A percentile compares a stretch with the other conserved stretches of the same genome.
Conservation (phyloP, 1,140 invertebrate species). For the Orchestia grillus region DNA sequence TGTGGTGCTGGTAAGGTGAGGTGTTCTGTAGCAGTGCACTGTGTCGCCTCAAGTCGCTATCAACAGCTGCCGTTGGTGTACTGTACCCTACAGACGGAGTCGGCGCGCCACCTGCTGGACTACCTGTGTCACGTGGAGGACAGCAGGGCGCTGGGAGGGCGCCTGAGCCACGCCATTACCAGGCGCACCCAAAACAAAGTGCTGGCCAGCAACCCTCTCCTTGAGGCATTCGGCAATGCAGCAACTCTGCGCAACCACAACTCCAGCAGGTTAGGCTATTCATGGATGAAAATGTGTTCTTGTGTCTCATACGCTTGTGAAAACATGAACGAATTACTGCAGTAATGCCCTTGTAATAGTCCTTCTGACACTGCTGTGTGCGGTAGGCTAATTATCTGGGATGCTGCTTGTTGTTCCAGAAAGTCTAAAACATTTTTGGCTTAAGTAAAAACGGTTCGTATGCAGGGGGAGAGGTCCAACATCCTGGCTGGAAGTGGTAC, state of each 20-base stretch:
- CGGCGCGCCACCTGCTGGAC: conserved; percentile 64
- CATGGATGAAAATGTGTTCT: not conserved
- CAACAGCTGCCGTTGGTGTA: too few species aligned
- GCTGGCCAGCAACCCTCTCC: conserved; percentile 93
- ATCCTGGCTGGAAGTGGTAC: not conserved
- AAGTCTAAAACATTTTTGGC: not conserved
- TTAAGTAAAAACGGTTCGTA: not conserved
- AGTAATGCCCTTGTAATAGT: not conserved
- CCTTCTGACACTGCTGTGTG: not conserved
- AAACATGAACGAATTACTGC: not conserved
- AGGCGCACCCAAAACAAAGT: conserved; percentile 83
- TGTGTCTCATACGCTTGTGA: not conserved
- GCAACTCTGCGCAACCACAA: conserved; percentile 97
- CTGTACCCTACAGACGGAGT: conserved; percentile 60
- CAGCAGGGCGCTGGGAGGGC: not conserved
- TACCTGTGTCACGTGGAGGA: conserved; percentile 64
- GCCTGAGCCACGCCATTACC: conserved; percentile 55
- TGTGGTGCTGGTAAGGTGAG: too few species aligned
- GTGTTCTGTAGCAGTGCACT: too few species aligned
- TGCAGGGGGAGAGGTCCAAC: not conserved
- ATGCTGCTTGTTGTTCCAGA: not conserved
- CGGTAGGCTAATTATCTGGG: not conserved
- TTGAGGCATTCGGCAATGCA: conserved; percentile 97
- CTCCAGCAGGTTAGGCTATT: conserved; percentile 75
- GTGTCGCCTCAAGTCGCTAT: too few species aligned